Conservation (phyloP, 2,888 invertebrate genomes). For the Nomada hirtipes region DNA sequence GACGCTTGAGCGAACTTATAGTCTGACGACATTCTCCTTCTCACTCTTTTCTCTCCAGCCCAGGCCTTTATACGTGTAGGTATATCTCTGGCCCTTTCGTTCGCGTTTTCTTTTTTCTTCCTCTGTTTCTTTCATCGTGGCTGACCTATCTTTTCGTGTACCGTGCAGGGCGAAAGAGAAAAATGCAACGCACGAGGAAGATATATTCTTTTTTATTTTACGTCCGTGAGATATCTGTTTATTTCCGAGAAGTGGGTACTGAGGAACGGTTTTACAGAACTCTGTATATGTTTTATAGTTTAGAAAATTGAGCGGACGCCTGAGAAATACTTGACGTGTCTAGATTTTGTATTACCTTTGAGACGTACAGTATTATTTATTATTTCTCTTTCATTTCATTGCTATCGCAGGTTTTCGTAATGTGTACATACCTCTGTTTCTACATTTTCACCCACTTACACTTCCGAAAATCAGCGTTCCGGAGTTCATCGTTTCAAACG, state of each 20-base stretch:
- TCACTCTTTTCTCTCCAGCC: background rate
- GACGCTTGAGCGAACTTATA: conserved; percentile 53
- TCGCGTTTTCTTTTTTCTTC: background rate
- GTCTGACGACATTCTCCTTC: conserved; percentile 35
- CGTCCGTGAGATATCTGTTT: background rate
- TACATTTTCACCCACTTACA: too few species aligned
- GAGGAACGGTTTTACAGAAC: background rate
- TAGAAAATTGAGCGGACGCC: background rate
- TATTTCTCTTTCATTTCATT: background rate
- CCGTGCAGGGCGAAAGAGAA: background rate
- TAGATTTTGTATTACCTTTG: background rate
- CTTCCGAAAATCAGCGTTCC: too few species aligned
- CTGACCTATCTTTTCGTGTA: conserved; percentile 5
- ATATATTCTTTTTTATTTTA: background rate
- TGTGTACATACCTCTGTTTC: too few species aligned
- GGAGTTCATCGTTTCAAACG: too few species aligned
- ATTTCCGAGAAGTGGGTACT: too few species aligned
- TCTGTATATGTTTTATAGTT: background rate
- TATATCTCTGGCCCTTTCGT: background rate
- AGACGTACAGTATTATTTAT: background rate
- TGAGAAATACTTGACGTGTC: background rate
- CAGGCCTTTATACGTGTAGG: background rate
- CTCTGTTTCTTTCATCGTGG: background rate
- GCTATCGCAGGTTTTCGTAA: too few species aligned
- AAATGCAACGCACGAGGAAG: background rate